Evolutionary conservation across 1,140 invertebrate genomes (phyloP), one percentile per base, ranked within the genome.

Genomic region (Atopsyche davidsoni): DNA sequence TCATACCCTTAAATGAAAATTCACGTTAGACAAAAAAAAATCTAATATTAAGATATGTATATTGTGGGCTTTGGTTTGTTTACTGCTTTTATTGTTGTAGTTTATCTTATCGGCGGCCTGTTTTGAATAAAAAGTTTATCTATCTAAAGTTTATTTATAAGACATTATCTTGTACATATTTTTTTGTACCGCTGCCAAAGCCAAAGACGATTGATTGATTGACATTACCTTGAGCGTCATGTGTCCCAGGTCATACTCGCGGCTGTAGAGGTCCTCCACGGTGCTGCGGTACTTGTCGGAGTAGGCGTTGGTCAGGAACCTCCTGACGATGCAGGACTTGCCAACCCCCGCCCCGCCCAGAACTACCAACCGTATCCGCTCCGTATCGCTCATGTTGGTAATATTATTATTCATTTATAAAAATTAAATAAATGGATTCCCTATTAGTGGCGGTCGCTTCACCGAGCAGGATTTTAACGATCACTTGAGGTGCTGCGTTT

Each of bases 261-360:
- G 76, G 60, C 84, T 89, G 64, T 91, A 92, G 2, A 94, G 73
- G 65, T 95, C 92, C 64, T 95, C 92, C 2, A 95, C 86, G 1
- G 92, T 95, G 51, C 88, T 84, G 55, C 83, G 78, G 64, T 95
- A 93, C 60, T 87, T 86, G 57, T 89, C 86, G 10, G 76, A 78
- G 64, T 88, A 95, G 6, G 82, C 84, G 62, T 89, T 87, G 62
- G 84, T 87, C n/a, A 95, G 77, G 61, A 94, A 87, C 40, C 89
- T 75, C 59, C 88, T 86, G 28, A 94, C 78, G 59, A 95, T 89
- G 58, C 86, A 84, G 62, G 85, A 91, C 68, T 94, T 93, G 3
- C 92, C 92, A 11, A 90, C 87, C 11, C 82, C 81, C 1, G 88
- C 82, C 1, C 87, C 86, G 1, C 90, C 91, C 24, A 93, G 66